Evolutionary conservation across 2,797 vertebrate species (phyloP), one percentile per base, ranked within the genome.

Genomic region (Diglossa cyanea): DNA sequence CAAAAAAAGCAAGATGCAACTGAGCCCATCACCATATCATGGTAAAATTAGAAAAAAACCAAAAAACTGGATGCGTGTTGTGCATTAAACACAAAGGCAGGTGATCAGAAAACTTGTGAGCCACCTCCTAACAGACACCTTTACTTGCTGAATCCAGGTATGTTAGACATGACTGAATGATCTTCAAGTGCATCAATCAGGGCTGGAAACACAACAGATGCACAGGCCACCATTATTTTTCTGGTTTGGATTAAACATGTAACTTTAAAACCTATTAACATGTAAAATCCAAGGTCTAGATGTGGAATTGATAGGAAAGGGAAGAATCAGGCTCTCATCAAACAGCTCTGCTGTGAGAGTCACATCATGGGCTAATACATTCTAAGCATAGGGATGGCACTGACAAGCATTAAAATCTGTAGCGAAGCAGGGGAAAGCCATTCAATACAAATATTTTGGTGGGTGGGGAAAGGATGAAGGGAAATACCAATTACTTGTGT

Each of bases 61-160:
- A 16, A 44, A 30, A 48, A 62, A 30, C 60, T 19, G 45, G 13
- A 92, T 68, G 39, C 17, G 8, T 65, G 20, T 37, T 93, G 79
- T 50, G 40, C 86, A 94, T 75, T 63, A 94, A 68, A 91, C 60
- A 85, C 42, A 44, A 93, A 84, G 23, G 73, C 74, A 96, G 65
- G 44, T 84, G 66, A 94, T 48, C n/a, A 57, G 33, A 86, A 42
- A 20, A n/a, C 12, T 13, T 68, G 53, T 79, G 54, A 95, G 55
- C 88, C 88, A 77, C 21, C 48, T 68, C 74, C 26, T 68, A 79
- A 80, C 44, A 83, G 53, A 92, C 61, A 82, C n/a, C 24, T 90
- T 87, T 86, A 81, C 62, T 60, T 93, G 60, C 40, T 89, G 63
- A 93, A 90, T 89, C 76, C 87, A 95, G 71, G 45, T 37, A 68